Evolutionary conservation across 2,113 vertebrate genomes (phyloP).

Genomic region (Nettapus auritus): DNA sequence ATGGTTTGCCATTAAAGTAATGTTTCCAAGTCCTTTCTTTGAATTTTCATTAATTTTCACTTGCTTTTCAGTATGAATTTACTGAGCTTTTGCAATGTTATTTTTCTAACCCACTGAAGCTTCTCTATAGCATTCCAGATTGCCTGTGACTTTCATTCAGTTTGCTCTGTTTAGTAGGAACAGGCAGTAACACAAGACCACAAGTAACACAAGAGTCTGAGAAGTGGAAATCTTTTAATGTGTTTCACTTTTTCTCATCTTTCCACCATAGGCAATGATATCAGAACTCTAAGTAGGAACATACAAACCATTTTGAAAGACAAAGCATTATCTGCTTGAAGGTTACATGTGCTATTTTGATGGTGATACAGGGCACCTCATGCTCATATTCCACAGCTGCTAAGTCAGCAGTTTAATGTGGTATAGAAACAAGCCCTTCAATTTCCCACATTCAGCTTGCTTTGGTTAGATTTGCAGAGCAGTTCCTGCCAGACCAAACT

Average conservation of each 20-base stretch:
- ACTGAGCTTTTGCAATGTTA: not conserved
- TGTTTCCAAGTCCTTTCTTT: not conserved
- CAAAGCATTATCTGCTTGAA: not conserved
- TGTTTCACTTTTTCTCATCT: not conserved
- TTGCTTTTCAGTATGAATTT: not conserved
- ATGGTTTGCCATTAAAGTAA: not conserved
- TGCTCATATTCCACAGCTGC: not conserved
- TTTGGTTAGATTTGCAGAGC: not conserved
- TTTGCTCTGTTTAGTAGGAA: not conserved
- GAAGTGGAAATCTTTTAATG: rapidly evolving
- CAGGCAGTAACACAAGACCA: not conserved
- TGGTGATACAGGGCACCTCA: not conserved
- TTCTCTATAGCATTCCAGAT: not conserved
- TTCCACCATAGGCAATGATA: not conserved
- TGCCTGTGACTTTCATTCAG: not conserved
- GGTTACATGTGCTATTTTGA: not conserved
- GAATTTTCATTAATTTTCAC: not conserved
- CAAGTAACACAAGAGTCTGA: not conserved
- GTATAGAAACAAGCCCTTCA: not conserved
- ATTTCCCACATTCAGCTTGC: not conserved
- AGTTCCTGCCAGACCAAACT: not conserved
- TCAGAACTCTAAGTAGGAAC: not conserved
- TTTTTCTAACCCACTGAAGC: not conserved
- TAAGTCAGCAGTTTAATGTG: not conserved
- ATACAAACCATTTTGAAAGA: not conserved